These are phyloP conservation scores for Sinodicranocentrus sp. DNA, from an alignment of 2,888 invertebrate species.

Conservation along the genomic window DNA sequence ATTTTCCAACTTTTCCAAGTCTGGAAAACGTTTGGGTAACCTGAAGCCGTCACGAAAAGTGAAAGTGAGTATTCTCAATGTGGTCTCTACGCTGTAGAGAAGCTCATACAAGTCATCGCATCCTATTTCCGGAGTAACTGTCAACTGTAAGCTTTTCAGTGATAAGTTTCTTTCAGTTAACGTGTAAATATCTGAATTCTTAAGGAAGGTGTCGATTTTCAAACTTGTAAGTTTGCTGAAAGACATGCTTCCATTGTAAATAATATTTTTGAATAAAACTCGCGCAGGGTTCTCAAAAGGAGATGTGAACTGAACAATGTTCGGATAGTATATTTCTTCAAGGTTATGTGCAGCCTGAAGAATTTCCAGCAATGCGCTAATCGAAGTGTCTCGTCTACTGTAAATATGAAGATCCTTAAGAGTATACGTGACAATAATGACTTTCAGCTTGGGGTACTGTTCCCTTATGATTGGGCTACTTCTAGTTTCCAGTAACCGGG, in stretches of 20 bases:
- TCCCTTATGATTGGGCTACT: slow-evolving; percentile 34
- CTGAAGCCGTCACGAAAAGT: slow-evolving; percentile 68
- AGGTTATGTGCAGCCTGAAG: slow-evolving; percentile 64
- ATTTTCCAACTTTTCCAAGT: slow-evolving; percentile 33
- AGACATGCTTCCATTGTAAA: slow-evolving; percentile 56
- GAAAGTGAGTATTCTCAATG: slow-evolving; percentile 57
- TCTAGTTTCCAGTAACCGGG: neutral
- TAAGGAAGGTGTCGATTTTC: slow-evolving; percentile 69
- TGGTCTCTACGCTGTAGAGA: slow-evolving; percentile 45
- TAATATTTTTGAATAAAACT: slow-evolving; percentile 62
- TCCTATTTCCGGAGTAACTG: slow-evolving; percentile 63
- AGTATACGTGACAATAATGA: slow-evolving; percentile 62
- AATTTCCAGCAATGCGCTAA: slow-evolving; percentile 56
- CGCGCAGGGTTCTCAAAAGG: slow-evolving; percentile 68
- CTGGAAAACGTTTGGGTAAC: slow-evolving; percentile 52
- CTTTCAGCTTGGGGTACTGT: slow-evolving; percentile 48
- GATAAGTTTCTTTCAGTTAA: slow-evolving; percentile 53
- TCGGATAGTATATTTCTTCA: slow-evolving; percentile 66
- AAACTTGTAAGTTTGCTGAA: slow-evolving; percentile 50
- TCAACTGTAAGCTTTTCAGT: slow-evolving; percentile 65
- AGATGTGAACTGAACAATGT: slow-evolving; percentile 70
- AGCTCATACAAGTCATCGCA: slow-evolving; percentile 59
- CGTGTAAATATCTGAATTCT: slow-evolving; percentile 58
- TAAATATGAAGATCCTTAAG: slow-evolving; percentile 64
- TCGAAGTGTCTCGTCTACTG: slow-evolving; percentile 44